These are phyloP conservation scores for Sitta carolinensis DNA, from an alignment of 2,797 vertebrate genomes.

Conservation along the genomic window DNA sequence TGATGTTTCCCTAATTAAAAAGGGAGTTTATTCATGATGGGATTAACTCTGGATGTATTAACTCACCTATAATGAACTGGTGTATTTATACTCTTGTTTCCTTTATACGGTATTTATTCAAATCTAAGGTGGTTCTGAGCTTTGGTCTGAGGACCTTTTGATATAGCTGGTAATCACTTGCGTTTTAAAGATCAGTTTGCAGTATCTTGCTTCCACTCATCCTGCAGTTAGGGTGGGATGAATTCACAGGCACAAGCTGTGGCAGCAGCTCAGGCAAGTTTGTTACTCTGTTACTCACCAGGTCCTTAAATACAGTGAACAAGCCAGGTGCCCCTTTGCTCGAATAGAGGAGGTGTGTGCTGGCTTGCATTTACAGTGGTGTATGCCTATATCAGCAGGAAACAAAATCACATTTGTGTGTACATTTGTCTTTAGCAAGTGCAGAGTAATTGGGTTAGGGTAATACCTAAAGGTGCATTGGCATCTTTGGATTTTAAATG, in stretches of 20 bases:
- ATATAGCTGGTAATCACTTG: not conserved
- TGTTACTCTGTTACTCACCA: not conserved
- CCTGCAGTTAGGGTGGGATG: fast-evolving
- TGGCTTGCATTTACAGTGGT: not conserved
- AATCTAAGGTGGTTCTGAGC: not conserved
- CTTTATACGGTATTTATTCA: not conserved
- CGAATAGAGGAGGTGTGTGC: not conserved
- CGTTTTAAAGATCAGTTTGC: not conserved
- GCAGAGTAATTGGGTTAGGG: not conserved
- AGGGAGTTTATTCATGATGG: not conserved
- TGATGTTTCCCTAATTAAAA: not conserved
- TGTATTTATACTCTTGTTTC: not conserved
- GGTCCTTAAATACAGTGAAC: not conserved
- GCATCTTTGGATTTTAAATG: not conserved
- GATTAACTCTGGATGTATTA: not conserved
- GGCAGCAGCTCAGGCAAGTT: not conserved
- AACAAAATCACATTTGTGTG: not conserved
- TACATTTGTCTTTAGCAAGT: not conserved
- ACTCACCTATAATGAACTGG: not conserved
- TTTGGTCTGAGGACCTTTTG: not conserved
- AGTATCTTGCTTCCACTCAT: not conserved
- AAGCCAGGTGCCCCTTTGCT: not conserved
- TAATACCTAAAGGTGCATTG: not conserved
- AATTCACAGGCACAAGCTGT: not conserved
- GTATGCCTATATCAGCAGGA: not conserved